Evolutionary conservation across 2,888 invertebrate genomes (phyloP).

Genomic region (Apantesis nais): DNA sequence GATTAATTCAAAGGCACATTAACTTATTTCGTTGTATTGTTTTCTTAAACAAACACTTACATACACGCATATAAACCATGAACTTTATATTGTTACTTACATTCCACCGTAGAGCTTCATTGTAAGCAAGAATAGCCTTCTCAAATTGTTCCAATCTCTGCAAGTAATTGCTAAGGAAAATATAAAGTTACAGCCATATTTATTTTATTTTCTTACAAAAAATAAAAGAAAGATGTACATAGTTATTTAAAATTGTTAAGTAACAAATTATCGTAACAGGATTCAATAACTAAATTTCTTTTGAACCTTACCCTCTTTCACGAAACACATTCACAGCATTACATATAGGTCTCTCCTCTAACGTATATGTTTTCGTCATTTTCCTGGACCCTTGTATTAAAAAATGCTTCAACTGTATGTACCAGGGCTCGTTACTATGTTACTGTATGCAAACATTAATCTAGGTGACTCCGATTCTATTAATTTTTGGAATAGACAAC

Average conservation of each 20-base stretch:
- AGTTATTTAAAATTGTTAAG: neutral
- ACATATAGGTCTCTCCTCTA: slow-evolving; percentile 69
- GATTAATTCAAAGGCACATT: neutral
- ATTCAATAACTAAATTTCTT: slow-evolving; percentile 4
- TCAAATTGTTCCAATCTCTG: slow-evolving; percentile 78
- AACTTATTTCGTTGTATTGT: neutral
- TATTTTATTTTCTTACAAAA: neutral
- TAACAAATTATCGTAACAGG: too few relatives aligned
- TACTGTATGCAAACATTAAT: slow-evolving; percentile 40
- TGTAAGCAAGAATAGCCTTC: slow-evolving; percentile 77
- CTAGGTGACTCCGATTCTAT: slow-evolving; percentile 39
- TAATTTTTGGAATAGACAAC: neutral
- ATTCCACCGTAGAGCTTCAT: slow-evolving; percentile 79
- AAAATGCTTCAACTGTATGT: neutral
- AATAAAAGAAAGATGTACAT: too few relatives aligned
- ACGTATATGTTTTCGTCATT: slow-evolving; percentile 59
- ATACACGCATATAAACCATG: neutral
- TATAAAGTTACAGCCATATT: slow-evolving; percentile 14
- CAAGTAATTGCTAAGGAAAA: slow-evolving; percentile 72
- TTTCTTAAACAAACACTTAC: neutral
- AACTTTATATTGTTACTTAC: slow-evolving; percentile 60
- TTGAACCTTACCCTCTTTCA: slow-evolving; percentile 70
- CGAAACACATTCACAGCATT: slow-evolving; percentile 75
- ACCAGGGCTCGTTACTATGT: slow-evolving; percentile 9
- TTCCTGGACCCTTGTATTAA: slow-evolving; percentile 21